A percentile compares a stretch with the other conserved stretches of the same genome.
Evolutionary conservation across 2,888 invertebrate species (phyloP).

Genomic region (Craniophora ligustri): DNA sequence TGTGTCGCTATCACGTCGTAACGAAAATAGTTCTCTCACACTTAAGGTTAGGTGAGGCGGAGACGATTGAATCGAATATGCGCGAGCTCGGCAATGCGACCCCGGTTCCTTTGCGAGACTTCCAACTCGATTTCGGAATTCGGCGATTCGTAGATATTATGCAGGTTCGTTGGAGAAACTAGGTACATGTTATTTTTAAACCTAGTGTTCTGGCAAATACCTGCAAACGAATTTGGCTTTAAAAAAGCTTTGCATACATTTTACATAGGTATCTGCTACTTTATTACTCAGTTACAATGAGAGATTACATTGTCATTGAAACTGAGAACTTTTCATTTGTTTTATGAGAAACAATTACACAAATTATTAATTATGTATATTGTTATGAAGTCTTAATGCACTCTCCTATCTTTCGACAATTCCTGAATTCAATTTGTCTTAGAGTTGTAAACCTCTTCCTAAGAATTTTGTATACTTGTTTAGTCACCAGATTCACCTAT

Average conservation of each 20-base stretch:
- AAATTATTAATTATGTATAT: too few relatives aligned
- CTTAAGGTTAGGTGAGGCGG: conserved; percentile 64
- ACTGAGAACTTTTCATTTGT: too few relatives aligned
- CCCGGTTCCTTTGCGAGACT: conserved; percentile 57
- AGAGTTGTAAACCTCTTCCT: too few relatives aligned
- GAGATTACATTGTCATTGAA: too few relatives aligned
- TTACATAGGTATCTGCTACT: too few relatives aligned
- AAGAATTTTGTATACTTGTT: too few relatives aligned
- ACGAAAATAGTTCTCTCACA: conserved; percentile 79
- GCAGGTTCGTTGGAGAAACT: conserved; percentile 41
- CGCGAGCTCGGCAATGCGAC: conserved; percentile 65
- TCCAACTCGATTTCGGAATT: conserved; percentile 64
- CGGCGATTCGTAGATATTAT: conserved; percentile 52
- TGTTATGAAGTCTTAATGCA: too few relatives aligned
- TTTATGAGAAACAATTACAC: too few relatives aligned
- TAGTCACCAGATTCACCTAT: not conserved
- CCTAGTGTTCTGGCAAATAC: conserved; percentile 26
- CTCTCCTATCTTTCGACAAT: too few relatives aligned
- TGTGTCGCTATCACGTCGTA: conserved; percentile 65
- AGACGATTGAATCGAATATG: conserved; percentile 80
- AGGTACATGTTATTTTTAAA: conserved; percentile 52
- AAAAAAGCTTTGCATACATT: too few relatives aligned
- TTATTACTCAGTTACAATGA: too few relatives aligned
- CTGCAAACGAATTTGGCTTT: conserved; percentile 12
- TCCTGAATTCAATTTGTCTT: too few relatives aligned